These are phyloP conservation scores for Yponomeuta plumbellus DNA, from an alignment of 2,888 invertebrate species.

Conservation along the genomic window DNA sequence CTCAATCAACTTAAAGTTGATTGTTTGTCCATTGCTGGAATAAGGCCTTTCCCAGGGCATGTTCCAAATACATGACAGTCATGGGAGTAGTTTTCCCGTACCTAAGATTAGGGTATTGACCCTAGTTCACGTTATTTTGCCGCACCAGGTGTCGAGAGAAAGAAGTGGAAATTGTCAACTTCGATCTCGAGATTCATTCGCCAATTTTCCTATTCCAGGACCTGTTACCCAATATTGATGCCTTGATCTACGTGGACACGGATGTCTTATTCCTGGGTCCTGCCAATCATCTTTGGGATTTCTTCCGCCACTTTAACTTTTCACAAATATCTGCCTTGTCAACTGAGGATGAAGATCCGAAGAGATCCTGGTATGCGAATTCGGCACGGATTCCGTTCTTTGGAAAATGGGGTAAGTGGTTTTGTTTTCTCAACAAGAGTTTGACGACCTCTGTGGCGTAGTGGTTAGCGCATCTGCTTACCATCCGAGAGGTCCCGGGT, in stretches of 20 bases:
- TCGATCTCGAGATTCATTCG: constrained; percentile 21
- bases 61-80: too few species aligned
- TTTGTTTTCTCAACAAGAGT: neutral
- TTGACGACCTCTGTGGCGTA: too few species aligned
- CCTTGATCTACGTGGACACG: constrained; percentile 94
- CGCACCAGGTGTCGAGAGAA: too few species aligned
- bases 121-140: too few species aligned
- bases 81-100: too few species aligned
- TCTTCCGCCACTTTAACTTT: constrained; percentile 87
- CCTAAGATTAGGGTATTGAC: too few species aligned
- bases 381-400: constrained; percentile 97
- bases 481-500: too few species aligned
- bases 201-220: constrained; percentile 75
- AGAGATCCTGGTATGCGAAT: constrained; percentile 96
- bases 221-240: constrained; percentile 85
- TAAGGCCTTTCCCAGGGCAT: too few species aligned
- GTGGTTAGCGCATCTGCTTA: too few species aligned
- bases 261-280: constrained; percentile 93
- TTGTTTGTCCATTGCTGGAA: too few species aligned
- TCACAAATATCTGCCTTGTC: constrained; percentile 92
- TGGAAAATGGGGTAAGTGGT: constrained; percentile 82
- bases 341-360: constrained; percentile 93
- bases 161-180: too few species aligned
- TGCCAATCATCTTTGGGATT: constrained; percentile 88
- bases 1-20: too few species aligned